A percentile compares a stretch with the other conserved stretches of the same genome.
Evolutionary conservation across 2,113 vertebrate species (phyloP).

Genomic region (Protobothrops mucrosquamatus): DNA sequence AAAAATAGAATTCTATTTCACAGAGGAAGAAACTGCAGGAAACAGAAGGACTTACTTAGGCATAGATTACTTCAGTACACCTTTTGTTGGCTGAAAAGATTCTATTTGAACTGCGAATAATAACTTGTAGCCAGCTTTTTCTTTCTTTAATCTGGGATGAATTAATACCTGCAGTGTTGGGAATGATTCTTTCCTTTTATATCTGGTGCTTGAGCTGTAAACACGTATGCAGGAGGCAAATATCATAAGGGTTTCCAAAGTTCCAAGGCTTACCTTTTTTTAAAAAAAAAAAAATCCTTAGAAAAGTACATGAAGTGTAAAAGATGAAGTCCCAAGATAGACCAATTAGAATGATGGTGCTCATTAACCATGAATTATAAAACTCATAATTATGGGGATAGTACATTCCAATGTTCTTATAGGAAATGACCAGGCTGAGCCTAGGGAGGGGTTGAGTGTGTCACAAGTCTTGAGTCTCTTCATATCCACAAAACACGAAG

Average conservation of each 20-base stretch:
- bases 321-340: neutral
- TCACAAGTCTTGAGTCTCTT: neutral
- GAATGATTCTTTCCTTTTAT: neutral
- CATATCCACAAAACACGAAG: neutral
- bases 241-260: neutral
- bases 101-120: neutral
- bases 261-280: neutral
- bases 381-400: neutral
- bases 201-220: neutral
- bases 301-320: neutral
- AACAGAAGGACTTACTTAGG: neutral
- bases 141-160: neutral
- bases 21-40: neutral
- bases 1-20: neutral
- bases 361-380: neutral
- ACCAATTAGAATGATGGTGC: neutral
- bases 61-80: neutral
- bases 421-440: neutral
- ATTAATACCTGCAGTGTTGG: neutral
- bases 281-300: neutral
- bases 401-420: neutral
- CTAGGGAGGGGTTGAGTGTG: neutral
- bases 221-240: neutral
- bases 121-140: neutral
- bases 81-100: neutral